phyloP scores from a whole-genome alignment of 2,888 invertebrate genomes.

The Rhogogaster chlorosoma region DNA sequence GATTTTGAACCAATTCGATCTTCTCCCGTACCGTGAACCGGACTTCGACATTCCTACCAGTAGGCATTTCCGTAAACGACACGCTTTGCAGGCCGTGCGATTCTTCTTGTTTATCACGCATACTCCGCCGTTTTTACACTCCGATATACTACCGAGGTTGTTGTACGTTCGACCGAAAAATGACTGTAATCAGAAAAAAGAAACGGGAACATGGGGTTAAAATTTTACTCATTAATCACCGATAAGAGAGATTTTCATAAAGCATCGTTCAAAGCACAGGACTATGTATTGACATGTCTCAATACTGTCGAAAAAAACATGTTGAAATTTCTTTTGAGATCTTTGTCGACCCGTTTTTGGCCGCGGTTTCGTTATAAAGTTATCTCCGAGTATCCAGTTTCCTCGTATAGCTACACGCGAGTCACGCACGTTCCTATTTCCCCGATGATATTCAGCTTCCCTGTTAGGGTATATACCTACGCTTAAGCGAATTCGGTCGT shows the following conservation, averaged over 20 bases:
- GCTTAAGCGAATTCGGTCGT: slow-evolving; percentile 67
- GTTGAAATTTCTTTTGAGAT: too few species aligned
- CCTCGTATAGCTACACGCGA: neutral
- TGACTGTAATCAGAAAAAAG: slow-evolving; percentile 85
- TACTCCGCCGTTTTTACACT: slow-evolving; percentile 94
- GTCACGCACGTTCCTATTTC: neutral
- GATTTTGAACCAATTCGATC: slow-evolving; percentile 97
- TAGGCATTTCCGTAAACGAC: slow-evolving; percentile 91
- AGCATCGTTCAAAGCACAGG: too few species aligned
- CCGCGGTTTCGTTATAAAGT: neutral
- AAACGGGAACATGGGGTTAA: slow-evolving; percentile 54
- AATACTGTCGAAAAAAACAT: too few species aligned
- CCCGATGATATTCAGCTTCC: slow-evolving; percentile 1
- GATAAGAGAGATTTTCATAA: too few species aligned
- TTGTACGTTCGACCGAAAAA: slow-evolving; percentile 96
- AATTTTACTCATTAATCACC: neutral
- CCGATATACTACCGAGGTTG: slow-evolving; percentile 92
- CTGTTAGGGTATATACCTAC: neutral
- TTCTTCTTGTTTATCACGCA: slow-evolving; percentile 96
- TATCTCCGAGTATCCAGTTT: neutral
- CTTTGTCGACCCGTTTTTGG: neutral
- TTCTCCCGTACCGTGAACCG: slow-evolving; percentile 92
- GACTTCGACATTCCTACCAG: slow-evolving; percentile 95
- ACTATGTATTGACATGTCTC: too few species aligned
- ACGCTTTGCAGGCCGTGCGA: slow-evolving; percentile 94